These are phyloP conservation scores for Drosophila subquinaria DNA, from an alignment of 2,888 invertebrate genomes.

Conservation along the genomic window DNA sequence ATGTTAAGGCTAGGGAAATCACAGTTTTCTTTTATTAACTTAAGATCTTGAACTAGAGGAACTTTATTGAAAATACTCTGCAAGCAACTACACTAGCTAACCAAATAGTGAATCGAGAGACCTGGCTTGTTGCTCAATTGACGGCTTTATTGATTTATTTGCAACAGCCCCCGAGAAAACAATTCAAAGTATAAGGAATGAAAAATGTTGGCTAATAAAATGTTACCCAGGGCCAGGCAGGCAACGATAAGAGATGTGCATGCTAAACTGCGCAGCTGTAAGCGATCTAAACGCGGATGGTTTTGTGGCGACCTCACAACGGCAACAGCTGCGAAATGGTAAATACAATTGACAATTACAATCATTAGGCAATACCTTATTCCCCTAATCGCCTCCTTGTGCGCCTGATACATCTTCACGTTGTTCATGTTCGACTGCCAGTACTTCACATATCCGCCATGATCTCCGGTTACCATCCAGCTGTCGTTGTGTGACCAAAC, in stretches of 20 bases:
- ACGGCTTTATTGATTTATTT: slow-evolving; percentile 61
- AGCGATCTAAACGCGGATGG: slow-evolving; percentile 37
- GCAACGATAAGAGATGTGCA: slow-evolving; percentile 28
- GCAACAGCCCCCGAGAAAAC: slow-evolving; percentile 62
- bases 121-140: slow-evolving; percentile 60
- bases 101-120: slow-evolving; percentile 15
- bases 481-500: slow-evolving; percentile 99
- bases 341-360: slow-evolving; percentile 71
- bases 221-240: slow-evolving; percentile 9
- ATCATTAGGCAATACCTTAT: slow-evolving; percentile 91
- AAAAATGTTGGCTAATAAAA: slow-evolving; percentile 1
- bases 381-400: slow-evolving; percentile 99
- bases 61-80: slow-evolving; percentile 11
- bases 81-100: slow-evolving; percentile 10
- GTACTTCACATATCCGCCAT: slow-evolving; percentile 99
- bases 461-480: slow-evolving; percentile 99
- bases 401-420: slow-evolving; percentile 99
- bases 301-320: slow-evolving; percentile 48
- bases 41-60: slow-evolving; percentile 30
- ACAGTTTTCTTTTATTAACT: slow-evolving; percentile 34
- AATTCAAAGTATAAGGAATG: slow-evolving; percentile 11
- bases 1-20: slow-evolving; percentile 43
- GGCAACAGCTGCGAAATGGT: slow-evolving; percentile 62
- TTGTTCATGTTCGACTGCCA: slow-evolving; percentile 99
- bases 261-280: slow-evolving; percentile 42